phyloP scores from a whole-genome alignment of 2,113 vertebrate genomes.

The Gadus macrocephalus region DNA sequence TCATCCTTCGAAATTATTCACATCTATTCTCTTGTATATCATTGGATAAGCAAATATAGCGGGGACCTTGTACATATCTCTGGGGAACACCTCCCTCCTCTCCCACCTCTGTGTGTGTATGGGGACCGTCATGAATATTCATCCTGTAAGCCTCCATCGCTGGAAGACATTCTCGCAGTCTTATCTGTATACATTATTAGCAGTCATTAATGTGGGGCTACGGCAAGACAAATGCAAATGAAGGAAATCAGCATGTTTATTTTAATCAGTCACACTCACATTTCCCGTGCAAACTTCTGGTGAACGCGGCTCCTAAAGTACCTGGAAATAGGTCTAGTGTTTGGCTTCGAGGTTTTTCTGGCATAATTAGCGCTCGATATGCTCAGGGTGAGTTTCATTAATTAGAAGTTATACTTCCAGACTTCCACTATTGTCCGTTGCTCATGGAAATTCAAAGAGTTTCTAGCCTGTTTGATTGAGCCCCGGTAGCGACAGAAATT shows the following conservation, averaged over 20 bases:
- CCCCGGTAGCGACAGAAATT: no score
- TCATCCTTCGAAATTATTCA: neutral
- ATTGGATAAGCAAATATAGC: conserved; percentile 8
- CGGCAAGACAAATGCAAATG: conserved; percentile 20
- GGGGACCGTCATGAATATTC: conserved; percentile 23
- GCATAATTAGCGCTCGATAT: neutral
- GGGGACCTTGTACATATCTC: conserved; percentile 5
- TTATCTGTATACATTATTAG: conserved; percentile 28
- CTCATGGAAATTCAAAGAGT: neutral
- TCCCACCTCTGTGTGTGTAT: neutral
- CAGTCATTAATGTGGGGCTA: conserved; percentile 55
- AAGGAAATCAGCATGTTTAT: conserved; percentile 19
- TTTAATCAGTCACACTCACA: conserved; percentile 3
- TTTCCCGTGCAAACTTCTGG: conserved; percentile 1
- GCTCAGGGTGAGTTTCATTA: conserved; percentile 8
- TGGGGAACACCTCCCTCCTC: conserved; percentile 3
- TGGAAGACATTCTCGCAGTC: conserved; percentile 11
- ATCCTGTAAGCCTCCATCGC: conserved; percentile 6
- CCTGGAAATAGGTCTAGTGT: conserved; percentile 10
- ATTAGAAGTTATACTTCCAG: conserved; percentile 10
- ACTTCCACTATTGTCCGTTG: neutral
- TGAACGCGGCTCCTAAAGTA: neutral
- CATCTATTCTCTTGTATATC: conserved; percentile 5
- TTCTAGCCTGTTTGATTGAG: neutral
- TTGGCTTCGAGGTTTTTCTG: neutral